A percentile compares a stretch with the other conserved stretches of the same genome.
These are phyloP conservation scores for Melopsittacus undulatus DNA, from an alignment of 2,797 vertebrate species.

Conservation along the genomic window DNA sequence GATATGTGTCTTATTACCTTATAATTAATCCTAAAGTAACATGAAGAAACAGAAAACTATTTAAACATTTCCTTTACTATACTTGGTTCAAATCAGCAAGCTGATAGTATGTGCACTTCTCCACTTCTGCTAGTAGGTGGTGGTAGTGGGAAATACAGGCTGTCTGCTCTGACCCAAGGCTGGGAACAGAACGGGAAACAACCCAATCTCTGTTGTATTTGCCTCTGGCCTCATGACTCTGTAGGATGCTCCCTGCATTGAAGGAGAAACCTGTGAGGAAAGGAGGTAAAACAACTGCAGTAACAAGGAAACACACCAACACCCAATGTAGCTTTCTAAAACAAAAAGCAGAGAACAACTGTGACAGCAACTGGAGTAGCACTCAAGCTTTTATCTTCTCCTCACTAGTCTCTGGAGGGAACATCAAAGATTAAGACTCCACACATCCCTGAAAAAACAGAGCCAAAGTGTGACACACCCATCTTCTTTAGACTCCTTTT, in stretches of 20 bases:
- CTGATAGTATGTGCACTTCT: background rate
- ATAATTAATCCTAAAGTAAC: background rate
- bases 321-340: background rate
- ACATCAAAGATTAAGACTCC: background rate
- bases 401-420: background rate
- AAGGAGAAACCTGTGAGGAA: background rate
- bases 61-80: background rate
- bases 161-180: background rate
- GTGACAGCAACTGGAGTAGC: background rate
- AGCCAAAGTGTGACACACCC: background rate
- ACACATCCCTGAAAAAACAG: background rate
- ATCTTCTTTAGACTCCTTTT: background rate
- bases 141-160: background rate
- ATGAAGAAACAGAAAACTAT: background rate
- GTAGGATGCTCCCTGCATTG: background rate
- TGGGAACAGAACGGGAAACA: background rate
- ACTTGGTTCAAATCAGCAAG: background rate
- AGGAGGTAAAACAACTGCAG: background rate
- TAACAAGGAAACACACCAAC: background rate
- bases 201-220: accelerated
- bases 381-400: conserved; percentile 21
- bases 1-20: background rate
- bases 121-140: background rate
- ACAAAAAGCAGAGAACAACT: conserved; percentile 3
- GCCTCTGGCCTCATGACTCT: background rate